phyloP scores from a whole-genome alignment of 2,113 vertebrate genomes.

The Dicaeum eximium region DNA sequence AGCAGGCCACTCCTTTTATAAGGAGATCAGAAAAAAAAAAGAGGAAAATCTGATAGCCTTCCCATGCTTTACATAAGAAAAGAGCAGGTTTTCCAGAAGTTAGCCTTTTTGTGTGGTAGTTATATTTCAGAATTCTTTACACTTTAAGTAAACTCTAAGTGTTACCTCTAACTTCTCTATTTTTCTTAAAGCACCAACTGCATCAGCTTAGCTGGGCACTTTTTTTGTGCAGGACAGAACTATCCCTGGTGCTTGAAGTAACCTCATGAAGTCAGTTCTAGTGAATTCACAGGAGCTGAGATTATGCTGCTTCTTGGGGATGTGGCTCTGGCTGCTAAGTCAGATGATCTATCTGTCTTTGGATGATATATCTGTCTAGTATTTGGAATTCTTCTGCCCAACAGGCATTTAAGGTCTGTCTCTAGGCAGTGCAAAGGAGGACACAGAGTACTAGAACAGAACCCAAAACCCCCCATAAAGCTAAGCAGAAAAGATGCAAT shows the following conservation, averaged over 20 bases:
- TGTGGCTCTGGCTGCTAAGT: too few relatives aligned
- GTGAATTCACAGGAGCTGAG: accelerated
- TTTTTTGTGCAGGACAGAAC: background rate
- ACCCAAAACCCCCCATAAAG: background rate
- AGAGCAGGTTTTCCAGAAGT: background rate
- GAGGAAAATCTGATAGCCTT: background rate
- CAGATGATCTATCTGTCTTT: background rate
- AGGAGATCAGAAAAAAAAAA: background rate
- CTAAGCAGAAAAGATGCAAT: background rate
- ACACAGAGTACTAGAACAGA: background rate
- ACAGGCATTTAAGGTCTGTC: background rate
- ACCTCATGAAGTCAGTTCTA: background rate
- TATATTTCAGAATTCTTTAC: background rate
- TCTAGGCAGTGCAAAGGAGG: background rate
- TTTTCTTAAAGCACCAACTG: background rate
- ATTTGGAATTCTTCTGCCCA: background rate
- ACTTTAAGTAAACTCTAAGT: background rate
- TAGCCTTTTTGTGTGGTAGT: background rate
- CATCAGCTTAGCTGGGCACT: background rate
- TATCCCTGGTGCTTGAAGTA: background rate
- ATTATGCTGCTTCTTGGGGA: background rate
- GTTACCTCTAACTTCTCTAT: background rate
- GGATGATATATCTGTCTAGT: background rate
- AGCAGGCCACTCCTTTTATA: background rate
- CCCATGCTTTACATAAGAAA: background rate